Percentiles rank a stretch among this genome's conserved stretches.
phyloP scores from a whole-genome alignment of 2,888 invertebrate genomes.

The Epistrophella euchroma region DNA sequence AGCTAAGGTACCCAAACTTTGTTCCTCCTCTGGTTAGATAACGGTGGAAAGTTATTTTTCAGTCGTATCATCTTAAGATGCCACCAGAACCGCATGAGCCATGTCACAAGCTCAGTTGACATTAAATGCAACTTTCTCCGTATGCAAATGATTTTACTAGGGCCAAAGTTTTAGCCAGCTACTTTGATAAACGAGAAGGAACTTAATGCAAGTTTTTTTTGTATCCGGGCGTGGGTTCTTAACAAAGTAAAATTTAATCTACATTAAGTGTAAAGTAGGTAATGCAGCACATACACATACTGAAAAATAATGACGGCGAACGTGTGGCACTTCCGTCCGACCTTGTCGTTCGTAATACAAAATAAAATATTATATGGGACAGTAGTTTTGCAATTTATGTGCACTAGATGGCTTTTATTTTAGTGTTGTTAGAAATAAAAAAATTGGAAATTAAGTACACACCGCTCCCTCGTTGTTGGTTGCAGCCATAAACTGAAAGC shows the following conservation, averaged over 20 bases:
- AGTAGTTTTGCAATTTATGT: conserved; percentile 36
- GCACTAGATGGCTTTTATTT: conserved; percentile 23
- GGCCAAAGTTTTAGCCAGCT: conserved; percentile 32
- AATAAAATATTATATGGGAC: conserved; percentile 1
- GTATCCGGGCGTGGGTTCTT: not conserved
- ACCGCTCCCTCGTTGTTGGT: not conserved
- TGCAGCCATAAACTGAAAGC: conserved; percentile 19
- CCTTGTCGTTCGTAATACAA: not conserved
- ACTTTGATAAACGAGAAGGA: conserved; percentile 5
- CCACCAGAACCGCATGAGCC: conserved; percentile 14
- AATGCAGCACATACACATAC: conserved; percentile 1
- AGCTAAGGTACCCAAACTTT: not conserved
- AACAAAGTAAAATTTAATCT: conserved; percentile 43
- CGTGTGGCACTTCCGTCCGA: not conserved
- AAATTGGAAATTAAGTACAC: not conserved
- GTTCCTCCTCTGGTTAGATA: not conserved
- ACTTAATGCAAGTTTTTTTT: not conserved
- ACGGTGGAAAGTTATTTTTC: not conserved
- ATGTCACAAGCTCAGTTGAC: conserved; percentile 28
- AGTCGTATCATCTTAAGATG: not conserved
- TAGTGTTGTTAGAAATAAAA: not conserved
- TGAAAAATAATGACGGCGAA: not conserved
- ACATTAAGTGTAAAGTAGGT: conserved; percentile 19
- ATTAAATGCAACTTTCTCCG: conserved; percentile 29
- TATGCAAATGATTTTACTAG: not conserved